Percentiles rank a stretch among this genome's conserved stretches.
Conservation (phyloP, 2,113 vertebrate genomes). For the Cololabis saira region DNA sequence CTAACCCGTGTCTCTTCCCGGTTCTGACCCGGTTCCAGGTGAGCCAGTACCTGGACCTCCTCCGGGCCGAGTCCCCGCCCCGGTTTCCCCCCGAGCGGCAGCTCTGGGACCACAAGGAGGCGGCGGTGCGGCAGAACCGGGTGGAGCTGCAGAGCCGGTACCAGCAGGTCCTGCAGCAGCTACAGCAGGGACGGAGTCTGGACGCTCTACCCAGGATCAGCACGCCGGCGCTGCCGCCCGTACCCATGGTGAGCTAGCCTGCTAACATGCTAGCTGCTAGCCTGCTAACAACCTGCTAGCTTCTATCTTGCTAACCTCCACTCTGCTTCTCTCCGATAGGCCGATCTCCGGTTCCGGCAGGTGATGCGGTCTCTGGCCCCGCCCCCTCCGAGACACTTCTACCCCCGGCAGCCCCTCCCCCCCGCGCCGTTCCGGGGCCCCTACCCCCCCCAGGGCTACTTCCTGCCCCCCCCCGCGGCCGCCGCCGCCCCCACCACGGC, state of each 20-base stretch:
- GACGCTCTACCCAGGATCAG: conserved; percentile 87
- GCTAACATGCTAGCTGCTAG: no score
- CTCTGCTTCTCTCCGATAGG: conserved; percentile 33
- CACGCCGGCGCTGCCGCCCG: conserved; percentile 82
- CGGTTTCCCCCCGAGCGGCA: conserved; percentile 36
- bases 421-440: background rate
- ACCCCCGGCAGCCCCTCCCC: conserved; percentile 19
- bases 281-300: no score
- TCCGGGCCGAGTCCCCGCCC: conserved; percentile 68
- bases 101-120: conserved; percentile 73
- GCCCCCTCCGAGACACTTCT: no score
- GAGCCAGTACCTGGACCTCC: conserved; percentile 80
- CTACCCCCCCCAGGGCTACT: background rate
- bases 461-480: conserved; percentile 4
- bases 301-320: no score
- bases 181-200: conserved; percentile 85
- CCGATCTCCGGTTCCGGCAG: conserved; percentile 61
- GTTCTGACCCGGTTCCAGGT: conserved; percentile 33
- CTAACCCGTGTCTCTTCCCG: no score
- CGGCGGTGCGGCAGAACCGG: conserved; percentile 41
- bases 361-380: conserved; percentile 36
- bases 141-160: conserved; percentile 82
- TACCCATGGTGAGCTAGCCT: conserved; percentile 76
- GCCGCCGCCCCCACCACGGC: background rate
- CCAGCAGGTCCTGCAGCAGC: conserved; percentile 86